Conservation (phyloP, 37 sponge, comb jelly and placozoan genomes). For the Ianthella basta region DNA sequence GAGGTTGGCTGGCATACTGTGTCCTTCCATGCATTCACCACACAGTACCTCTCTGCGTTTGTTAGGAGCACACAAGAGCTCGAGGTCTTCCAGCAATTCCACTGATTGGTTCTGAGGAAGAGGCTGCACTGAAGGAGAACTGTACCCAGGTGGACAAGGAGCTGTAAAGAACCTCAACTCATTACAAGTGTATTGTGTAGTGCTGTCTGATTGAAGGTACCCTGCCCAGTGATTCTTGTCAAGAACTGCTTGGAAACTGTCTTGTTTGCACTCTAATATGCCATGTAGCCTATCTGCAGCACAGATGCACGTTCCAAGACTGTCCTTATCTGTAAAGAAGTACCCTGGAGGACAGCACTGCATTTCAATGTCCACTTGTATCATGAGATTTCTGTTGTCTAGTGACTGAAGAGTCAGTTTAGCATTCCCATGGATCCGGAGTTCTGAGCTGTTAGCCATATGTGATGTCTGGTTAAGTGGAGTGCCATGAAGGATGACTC, state of each 20-base stretch:
- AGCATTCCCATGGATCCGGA: background rate
- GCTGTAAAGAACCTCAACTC: background rate
- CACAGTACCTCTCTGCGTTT: background rate
- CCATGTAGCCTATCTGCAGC: background rate
- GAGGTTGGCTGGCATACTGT: slow-evolving; percentile 9
- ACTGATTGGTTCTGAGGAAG: background rate
- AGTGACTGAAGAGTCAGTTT: slow-evolving; percentile 2
- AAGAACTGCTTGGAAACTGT: background rate
- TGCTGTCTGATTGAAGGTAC: background rate
- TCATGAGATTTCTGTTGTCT: background rate
- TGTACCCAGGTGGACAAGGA: background rate
- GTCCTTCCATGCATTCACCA: slow-evolving; percentile 12
- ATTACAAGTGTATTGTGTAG: background rate
- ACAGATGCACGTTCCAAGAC: background rate
- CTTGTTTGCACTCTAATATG: background rate
- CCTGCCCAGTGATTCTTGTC: background rate
- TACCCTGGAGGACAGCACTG: slow-evolving; percentile 21
- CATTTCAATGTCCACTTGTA: background rate
- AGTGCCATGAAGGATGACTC: background rate
- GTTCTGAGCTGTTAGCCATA: background rate
- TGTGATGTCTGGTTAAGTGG: background rate
- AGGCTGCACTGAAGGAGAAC: background rate
- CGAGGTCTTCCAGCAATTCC: background rate
- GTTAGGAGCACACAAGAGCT: background rate
- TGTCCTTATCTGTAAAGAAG: background rate